Evolutionary conservation across 2,113 vertebrate genomes (phyloP), one percentile per base, ranked within the genome.

Genomic region (Corvus cornix): DNA sequence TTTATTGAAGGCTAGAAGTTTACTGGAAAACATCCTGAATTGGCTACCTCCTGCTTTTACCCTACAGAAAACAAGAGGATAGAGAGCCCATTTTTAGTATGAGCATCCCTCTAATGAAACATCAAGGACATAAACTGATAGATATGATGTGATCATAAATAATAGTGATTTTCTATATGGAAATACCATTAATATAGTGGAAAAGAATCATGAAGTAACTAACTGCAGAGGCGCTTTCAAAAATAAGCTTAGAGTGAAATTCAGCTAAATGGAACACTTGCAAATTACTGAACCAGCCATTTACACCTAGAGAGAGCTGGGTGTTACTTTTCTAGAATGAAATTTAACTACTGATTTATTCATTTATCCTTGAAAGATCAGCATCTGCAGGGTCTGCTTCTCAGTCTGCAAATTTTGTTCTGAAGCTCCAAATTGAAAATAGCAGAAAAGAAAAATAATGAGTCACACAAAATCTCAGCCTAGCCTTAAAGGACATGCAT

Each of bases 271-370:
- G 13, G 41, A 89, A 78, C 37, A 75, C 68, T 53, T 92, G 58
- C 62, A 79, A 63, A 84, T 82, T 48, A 56, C 21, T 21, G 68
- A 79, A 75, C 28, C 28, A 95, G 26, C 10, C 39, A 69, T 69
- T 94, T 63, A 48, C 51, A 66, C 48, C 64, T 44, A 33, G 66
- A 89, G 67, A 88, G 22, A 22, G 8, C 7, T 84, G 33, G 16
- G 21, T 76, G 27, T 43, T 77, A 64, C n/a, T 94, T 91, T 52
- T 87, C 82, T 49, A 51, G 62, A 87, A 55, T 60, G 28, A 79
- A 89, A 87, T 73, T 69, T 68, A 91, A 56, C 70, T 69, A 49
- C 62, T 30, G 16, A 91, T 89, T 93, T 93, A 89, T 87, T 94
- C 5, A 1, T 64, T 81, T 64, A 72, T 91, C 77, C 62, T 82